phyloP scores from a whole-genome alignment of 2,113 vertebrate species.

The Chrysemys picta region DNA sequence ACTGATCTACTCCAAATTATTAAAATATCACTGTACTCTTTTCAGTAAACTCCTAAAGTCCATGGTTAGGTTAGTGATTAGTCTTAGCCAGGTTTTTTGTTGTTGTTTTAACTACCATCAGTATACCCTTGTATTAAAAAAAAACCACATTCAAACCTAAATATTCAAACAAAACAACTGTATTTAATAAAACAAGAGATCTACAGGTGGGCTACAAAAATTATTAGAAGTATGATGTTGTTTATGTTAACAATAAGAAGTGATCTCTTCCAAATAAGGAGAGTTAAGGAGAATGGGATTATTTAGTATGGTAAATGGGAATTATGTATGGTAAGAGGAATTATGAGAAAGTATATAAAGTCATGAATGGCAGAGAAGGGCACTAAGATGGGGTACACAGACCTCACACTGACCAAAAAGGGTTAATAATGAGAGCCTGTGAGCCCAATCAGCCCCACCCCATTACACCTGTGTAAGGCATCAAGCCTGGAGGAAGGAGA shows the following conservation, averaged over 20 bases:
- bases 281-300: neutral
- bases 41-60: neutral
- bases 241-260: neutral
- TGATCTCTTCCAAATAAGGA: neutral
- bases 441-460: neutral
- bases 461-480: neutral
- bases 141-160: neutral
- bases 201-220: neutral
- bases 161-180: neutral
- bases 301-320: neutral
- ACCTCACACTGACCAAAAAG: neutral
- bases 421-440: neutral
- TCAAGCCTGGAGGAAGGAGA: neutral
- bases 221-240: neutral
- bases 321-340: neutral
- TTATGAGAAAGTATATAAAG: neutral
- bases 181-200: neutral
- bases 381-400: neutral
- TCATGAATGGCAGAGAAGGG: neutral
- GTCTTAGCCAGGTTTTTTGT: neutral
- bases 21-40: neutral
- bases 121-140: neutral
- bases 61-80: neutral
- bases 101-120: neutral
- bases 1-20: neutral